phyloP scores from a whole-genome alignment of 1,140 invertebrate genomes.

The Bicyclus anynana region DNA sequence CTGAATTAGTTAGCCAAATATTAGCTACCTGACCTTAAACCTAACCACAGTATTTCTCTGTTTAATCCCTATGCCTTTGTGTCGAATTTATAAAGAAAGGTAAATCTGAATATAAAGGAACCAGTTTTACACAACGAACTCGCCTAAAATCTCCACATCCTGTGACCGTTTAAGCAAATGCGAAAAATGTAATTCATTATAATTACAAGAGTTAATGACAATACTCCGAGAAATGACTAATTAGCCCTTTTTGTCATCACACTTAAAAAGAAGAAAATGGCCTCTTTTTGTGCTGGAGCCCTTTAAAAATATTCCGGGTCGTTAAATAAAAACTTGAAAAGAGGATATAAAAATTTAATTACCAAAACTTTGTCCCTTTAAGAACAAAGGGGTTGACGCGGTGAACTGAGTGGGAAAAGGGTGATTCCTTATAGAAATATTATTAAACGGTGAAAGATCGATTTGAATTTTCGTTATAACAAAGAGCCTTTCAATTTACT shows the following conservation, averaged over 20 bases:
- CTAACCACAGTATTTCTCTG: no score
- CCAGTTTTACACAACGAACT: not conserved
- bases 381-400: slow-evolving; percentile 51
- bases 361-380: slow-evolving; percentile 51
- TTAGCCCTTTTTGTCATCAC: slow-evolving; percentile 30
- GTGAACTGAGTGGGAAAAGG: slow-evolving; percentile 30
- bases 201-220: slow-evolving; percentile 17
- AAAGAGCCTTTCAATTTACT: slow-evolving; percentile 50
- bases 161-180: slow-evolving; percentile 1
- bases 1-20: no score
- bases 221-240: slow-evolving; percentile 23
- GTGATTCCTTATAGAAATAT: slow-evolving; percentile 60
- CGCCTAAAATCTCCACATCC: not conserved
- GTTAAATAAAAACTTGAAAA: slow-evolving; percentile 42
- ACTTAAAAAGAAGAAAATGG: slow-evolving; percentile 22
- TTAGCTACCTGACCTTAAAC: no score
- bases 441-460: slow-evolving; percentile 58
- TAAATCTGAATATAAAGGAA: no score
- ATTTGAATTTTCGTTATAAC: slow-evolving; percentile 42
- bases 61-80: no score
- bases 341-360: slow-evolving; percentile 66
- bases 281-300: slow-evolving; percentile 31
- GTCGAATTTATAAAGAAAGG: no score
- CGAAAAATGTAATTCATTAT: slow-evolving; percentile 11
- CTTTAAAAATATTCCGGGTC: slow-evolving; percentile 44